phyloP scores from a whole-genome alignment of 1,140 invertebrate genomes.

The Hypsibius dujardini region DNA sequence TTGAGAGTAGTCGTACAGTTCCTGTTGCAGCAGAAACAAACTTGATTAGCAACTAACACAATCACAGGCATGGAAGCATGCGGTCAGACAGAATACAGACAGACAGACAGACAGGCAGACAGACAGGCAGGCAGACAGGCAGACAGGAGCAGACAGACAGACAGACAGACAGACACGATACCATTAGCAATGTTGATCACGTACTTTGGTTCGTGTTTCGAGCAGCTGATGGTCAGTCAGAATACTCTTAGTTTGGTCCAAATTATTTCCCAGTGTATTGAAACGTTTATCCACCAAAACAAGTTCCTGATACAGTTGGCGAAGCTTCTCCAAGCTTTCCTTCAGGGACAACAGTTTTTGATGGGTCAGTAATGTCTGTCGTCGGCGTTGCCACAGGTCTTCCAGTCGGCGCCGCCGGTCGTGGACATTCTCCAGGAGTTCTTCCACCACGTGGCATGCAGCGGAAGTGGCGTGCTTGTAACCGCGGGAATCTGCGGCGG shows the following conservation, averaged over 20 bases:
- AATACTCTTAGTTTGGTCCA: not conserved
- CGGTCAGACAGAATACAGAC: too few species aligned
- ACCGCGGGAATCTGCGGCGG: slow-evolving; percentile 12
- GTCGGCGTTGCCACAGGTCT: slow-evolving; percentile 45
- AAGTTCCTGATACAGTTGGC: slow-evolving; percentile 51
- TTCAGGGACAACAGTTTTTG: slow-evolving; percentile 41
- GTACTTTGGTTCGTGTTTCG: not conserved
- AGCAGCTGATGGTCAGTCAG: not conserved
- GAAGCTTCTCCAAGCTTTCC: slow-evolving; percentile 51
- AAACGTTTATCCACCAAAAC: slow-evolving; percentile 42
- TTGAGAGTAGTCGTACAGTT: not conserved
- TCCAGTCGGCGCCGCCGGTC: slow-evolving; percentile 54
- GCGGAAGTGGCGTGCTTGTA: slow-evolving; percentile 33
- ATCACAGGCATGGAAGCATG: too few species aligned
- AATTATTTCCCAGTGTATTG: slow-evolving; percentile 1
- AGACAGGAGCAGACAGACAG: too few species aligned
- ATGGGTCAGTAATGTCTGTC: slow-evolving; percentile 34
- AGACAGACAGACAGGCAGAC: too few species aligned
- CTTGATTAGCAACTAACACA: not conserved
- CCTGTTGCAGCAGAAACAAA: not conserved
- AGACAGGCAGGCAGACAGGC: too few species aligned
- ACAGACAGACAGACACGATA: not conserved
- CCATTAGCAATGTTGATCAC: slow-evolving; percentile 4
- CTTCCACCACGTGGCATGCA: slow-evolving; percentile 36
- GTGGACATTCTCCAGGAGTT: slow-evolving; percentile 44